Base-by-base conservation (phyloP, 2,113 vertebrate species). In the Ariopsis seemanni region DNA sequence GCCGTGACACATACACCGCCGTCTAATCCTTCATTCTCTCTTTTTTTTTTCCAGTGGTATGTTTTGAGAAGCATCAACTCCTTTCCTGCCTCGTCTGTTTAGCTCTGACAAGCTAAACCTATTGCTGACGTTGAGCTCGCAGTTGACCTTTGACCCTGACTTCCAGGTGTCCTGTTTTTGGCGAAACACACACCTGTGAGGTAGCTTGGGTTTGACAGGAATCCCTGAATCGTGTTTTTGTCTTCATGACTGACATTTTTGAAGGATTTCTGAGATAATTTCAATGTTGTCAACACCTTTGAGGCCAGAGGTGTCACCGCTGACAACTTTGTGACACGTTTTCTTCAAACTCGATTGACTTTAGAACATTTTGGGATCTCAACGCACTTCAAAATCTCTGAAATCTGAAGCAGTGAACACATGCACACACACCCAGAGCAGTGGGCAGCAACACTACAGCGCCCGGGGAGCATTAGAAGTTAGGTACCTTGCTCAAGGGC, bases 71-170 rank as follows among this genome's bases (percentile, higher is more conserved):
- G 92, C 89, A 71, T 14, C 22, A 9, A 55, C 84, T 90, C 74
- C 91, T 90, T 90, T 93, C 92, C 87, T 75, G 57, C 93, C 94
- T 96, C 95, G 96, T 96, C 96, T 97, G 95, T 96, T 94, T 93
- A 93, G 91, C 88, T 93, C 86, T 88, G 95, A 95, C 94, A 93
- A 95, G 90, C 94, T 94, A 94, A 95, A 95, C 95, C 95, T 93
- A 95, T 94, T 91, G 89, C 94, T 94, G 93, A 91, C 89, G 92
- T 86, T n/a, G 85, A 93, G 92, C 88, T 92, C 92, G 91, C 80
- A 87, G 0, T 7, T 85, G 94, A 96, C 94, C 96, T 95, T 90
- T 95, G 92, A 94, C 95, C 94, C 88, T 50, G 92, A 90, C 93
- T 92, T 94, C 91, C 87, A 95, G 92, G 88, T 92, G 94, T 91